Conservation (phyloP, 2,888 invertebrate species). For the Plebejus argus region DNA sequence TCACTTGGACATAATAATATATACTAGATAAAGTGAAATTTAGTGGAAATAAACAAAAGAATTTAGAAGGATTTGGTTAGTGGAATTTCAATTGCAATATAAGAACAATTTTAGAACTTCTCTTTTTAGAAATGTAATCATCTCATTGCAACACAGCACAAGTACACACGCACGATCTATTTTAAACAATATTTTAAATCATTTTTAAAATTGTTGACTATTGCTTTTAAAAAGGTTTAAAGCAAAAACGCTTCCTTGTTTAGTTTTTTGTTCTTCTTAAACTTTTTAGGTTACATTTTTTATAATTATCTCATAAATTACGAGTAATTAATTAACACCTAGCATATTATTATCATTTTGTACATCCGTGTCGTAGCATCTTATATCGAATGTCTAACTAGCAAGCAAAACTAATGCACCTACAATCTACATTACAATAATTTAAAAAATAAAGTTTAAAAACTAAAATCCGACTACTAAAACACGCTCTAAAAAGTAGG, state of each 20-base stretch:
- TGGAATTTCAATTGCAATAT: not conserved
- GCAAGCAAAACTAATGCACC: not conserved
- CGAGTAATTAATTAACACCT: not conserved
- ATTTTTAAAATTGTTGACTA: not conserved
- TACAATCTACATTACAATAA: not conserved
- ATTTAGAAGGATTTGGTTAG: not conserved
- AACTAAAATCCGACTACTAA: too few species aligned
- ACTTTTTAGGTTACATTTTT: not conserved
- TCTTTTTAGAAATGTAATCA: not conserved
- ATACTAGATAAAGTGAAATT: not conserved
- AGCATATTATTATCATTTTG: not conserved
- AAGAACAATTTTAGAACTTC: not conserved
- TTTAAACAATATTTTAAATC: not conserved
- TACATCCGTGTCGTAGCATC: not conserved
- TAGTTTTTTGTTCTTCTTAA: not conserved
- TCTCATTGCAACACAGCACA: not conserved
- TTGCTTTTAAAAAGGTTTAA: not conserved
- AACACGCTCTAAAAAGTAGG: too few species aligned
- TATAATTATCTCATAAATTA: not conserved
- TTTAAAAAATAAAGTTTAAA: too few species aligned
- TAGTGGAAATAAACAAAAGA: not conserved
- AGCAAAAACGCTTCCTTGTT: not conserved
- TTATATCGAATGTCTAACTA: not conserved
- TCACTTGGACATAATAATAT: not conserved
- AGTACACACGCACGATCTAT: not conserved